phyloP scores from a whole-genome alignment of 2,797 vertebrate genomes.

The Sebastes trivittatus region DNA sequence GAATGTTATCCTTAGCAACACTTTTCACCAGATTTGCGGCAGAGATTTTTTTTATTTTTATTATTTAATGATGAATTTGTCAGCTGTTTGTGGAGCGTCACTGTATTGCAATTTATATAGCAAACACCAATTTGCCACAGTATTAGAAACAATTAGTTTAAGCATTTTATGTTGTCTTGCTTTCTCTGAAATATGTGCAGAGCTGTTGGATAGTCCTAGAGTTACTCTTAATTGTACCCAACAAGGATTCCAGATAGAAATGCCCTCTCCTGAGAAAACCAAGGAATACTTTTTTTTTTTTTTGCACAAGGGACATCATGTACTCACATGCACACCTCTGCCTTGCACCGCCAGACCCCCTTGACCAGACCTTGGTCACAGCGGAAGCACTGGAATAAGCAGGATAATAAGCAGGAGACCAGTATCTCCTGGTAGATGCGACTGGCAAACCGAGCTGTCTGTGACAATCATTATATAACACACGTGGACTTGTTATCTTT shows the following conservation, averaged over 20 bases:
- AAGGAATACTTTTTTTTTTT: not conserved
- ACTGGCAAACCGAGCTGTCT: constrained; percentile 12
- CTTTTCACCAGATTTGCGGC: not conserved
- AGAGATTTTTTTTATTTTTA: not conserved
- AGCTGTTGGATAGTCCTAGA: not conserved
- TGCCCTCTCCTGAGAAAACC: not conserved
- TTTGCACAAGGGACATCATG: constrained; percentile 1
- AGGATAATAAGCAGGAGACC: constrained; percentile 19
- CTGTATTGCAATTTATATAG: not conserved
- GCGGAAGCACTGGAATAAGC: constrained; percentile 8
- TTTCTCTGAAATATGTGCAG: not conserved
- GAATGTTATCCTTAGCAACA: not conserved
- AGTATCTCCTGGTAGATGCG: not conserved
- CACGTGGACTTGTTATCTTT: constrained; percentile 28
- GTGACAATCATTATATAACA: constrained; percentile 64
- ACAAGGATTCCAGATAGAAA: not conserved
- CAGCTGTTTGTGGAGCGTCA: not conserved
- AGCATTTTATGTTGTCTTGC: not conserved
- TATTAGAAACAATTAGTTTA: constrained; percentile 7
- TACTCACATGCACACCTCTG: constrained; percentile 6
- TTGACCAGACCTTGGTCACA: constrained; percentile 32
- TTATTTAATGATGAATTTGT: not conserved
- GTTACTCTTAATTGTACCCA: not conserved
- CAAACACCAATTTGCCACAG: not conserved
- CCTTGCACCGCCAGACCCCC: not conserved